Conservation (phyloP, 2,113 vertebrate genomes). For the Felis chaus region DNA sequence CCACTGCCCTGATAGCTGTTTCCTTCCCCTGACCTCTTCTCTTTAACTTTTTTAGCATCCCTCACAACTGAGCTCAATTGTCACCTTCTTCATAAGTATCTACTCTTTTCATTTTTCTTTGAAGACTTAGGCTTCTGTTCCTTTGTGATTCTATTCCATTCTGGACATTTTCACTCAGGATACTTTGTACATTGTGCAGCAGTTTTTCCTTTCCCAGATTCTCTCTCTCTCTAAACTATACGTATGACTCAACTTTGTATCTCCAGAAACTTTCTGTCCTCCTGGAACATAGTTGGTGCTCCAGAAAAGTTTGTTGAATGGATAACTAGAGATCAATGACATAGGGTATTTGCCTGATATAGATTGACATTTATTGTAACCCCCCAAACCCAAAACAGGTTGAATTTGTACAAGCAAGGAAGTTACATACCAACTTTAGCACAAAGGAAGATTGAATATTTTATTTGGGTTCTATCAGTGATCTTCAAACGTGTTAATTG, state of each 20-base stretch:
- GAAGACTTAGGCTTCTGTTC: not conserved
- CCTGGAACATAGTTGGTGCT: not conserved
- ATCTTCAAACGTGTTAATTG: not conserved
- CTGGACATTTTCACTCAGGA: not conserved
- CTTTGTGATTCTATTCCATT: not conserved
- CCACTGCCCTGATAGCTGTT: not conserved
- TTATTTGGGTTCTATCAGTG: not conserved
- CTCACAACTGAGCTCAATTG: not conserved
- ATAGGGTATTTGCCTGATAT: not conserved
- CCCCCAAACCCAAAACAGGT: not conserved
- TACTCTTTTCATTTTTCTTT: not conserved
- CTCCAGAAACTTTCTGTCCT: not conserved
- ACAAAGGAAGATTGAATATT: not conserved
- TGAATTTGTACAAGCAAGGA: not conserved
- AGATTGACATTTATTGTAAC: not conserved
- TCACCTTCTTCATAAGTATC: slow-evolving; percentile 32
- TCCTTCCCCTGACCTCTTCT: not conserved
- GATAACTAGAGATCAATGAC: not conserved
- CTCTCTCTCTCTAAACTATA: not conserved
- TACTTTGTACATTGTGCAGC: not conserved
- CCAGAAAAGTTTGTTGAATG: not conserved
- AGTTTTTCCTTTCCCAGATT: not conserved
- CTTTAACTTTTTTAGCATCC: not conserved
- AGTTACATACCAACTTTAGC: not conserved
- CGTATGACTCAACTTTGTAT: not conserved